A percentile compares a stretch with the other conserved stretches of the same genome.
These are phyloP conservation scores for Graptemys geographica DNA, from an alignment of 2,797 vertebrate species.

Conservation along the genomic window DNA sequence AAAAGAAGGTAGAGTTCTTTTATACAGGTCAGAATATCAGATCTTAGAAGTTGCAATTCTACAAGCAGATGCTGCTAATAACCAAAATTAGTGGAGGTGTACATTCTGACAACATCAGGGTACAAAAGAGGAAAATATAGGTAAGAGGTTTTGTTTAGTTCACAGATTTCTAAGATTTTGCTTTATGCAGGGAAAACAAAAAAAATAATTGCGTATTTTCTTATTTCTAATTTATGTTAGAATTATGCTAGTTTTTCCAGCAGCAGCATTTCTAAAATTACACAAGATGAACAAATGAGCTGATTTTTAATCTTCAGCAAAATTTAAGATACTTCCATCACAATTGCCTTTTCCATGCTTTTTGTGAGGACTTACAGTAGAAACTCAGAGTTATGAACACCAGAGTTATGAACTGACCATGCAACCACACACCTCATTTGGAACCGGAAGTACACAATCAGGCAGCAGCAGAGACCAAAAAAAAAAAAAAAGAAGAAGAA, in stretches of 20 bases:
- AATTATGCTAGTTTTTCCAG: not conserved
- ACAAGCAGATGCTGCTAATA: not conserved
- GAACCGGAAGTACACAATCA: too few relatives aligned
- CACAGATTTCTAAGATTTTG: not conserved
- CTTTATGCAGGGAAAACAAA: not conserved
- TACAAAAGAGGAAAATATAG: not conserved
- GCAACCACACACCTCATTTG: too few relatives aligned
- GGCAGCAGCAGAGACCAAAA: too few relatives aligned
- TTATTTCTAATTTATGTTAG: not conserved
- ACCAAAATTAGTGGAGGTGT: not conserved
- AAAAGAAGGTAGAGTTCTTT: not conserved
- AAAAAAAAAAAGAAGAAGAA: too few relatives aligned
- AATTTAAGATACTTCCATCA: not conserved
- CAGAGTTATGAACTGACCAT: too few relatives aligned
- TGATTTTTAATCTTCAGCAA: not conserved
- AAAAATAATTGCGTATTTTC: not conserved
- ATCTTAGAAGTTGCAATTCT: not conserved
- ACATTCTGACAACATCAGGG: not conserved
- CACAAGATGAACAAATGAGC: not conserved
- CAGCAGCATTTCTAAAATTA: not conserved
- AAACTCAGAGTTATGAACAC: too few relatives aligned
- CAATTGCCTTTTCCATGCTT: not conserved
- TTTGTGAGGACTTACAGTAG: not conserved
- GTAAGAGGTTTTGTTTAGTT: not conserved
- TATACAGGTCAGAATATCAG: not conserved